Evolutionary conservation across 2,797 vertebrate genomes (phyloP), one percentile per base, ranked within the genome.

Genomic region (Catamblyrhynchus diadema): DNA sequence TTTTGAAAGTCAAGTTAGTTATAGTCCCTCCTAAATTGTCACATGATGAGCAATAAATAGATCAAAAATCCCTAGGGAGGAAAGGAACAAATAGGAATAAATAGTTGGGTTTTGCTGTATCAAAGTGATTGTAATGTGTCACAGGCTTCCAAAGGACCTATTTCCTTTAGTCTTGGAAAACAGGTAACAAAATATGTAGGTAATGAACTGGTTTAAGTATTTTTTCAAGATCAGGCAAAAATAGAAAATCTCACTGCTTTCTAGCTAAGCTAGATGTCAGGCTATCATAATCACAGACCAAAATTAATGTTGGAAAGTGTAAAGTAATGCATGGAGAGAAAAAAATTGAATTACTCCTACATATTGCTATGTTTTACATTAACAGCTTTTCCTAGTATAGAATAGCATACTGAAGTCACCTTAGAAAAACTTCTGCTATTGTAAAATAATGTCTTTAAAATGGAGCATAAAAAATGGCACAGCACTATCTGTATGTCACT

Each of bases 1-100:
- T 94, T 96, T 74, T 96, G 89, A 91, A 94, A 93, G 89, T 95
- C 84, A 82, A 79, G 86, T 93, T 94, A 79, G 93, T 93, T 96
- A 57, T 59, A 81, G 84, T 92, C 67, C 48, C 64, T 95, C 50
- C 56, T 92, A 85, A 81, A 64, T 22, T 85, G 67, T 93, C 90
- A 87, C 57, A 45, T 84, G 93, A 79, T 92, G 41, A 93, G 83
- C 77, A 94, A 93, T 85, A 95, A 94, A 88, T 94, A 93, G 81
- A 92, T 80, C 41, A 80, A 86, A 95, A 90, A 84, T 91, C 30
- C 71, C 35, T 67, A 67, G 67, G 60, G 53, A 95, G 28, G 24
- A 75, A 45, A 81, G 61, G 62, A 93, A 48, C 70, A 94, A 80
- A 93, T 62, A 82, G 48, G 56, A 94, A 88, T 84, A 90, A 94